Evolutionary conservation across 2,113 vertebrate species (phyloP).

Genomic region (Electrona antarctica): DNA sequence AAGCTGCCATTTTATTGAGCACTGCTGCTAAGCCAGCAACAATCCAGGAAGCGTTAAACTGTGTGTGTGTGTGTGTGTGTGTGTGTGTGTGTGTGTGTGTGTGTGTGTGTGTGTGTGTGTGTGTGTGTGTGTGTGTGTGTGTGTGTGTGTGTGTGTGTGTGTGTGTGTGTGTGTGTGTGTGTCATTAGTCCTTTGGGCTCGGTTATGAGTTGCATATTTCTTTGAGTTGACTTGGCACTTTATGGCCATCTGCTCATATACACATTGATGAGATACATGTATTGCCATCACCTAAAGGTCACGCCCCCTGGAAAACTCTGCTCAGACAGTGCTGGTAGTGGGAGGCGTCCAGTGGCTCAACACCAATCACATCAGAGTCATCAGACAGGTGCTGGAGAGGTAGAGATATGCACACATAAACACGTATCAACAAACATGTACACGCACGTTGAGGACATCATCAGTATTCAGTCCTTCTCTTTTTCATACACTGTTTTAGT

Average conservation of each 20-base stretch:
- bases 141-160: constrained; percentile 6
- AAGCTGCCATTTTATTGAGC: background rate
- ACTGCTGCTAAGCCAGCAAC: background rate
- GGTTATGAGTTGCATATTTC: background rate
- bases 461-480: background rate
- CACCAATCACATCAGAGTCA: constrained; percentile 86
- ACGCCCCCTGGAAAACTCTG: constrained; percentile 86
- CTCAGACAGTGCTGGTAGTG: constrained; percentile 88
- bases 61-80: no score
- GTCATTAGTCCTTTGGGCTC: background rate
- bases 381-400: constrained; percentile 88
- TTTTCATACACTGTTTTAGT: no score
- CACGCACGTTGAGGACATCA: background rate
- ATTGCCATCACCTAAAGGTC: constrained; percentile 81
- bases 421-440: constrained; percentile 1
- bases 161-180: constrained; percentile 23
- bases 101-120: constrained; percentile 22
- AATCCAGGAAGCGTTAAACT: background rate
- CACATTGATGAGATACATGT: background rate
- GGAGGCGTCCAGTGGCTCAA: constrained; percentile 98
- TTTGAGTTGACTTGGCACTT: background rate
- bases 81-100: constrained; percentile 6
- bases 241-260: background rate
- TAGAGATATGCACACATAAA: constrained; percentile 55
- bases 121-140: no score